A percentile compares a stretch with the other conserved stretches of the same genome.
These are phyloP conservation scores for Stictonetta naevosa DNA, from an alignment of 2,113 vertebrate genomes.

Conservation along the genomic window DNA sequence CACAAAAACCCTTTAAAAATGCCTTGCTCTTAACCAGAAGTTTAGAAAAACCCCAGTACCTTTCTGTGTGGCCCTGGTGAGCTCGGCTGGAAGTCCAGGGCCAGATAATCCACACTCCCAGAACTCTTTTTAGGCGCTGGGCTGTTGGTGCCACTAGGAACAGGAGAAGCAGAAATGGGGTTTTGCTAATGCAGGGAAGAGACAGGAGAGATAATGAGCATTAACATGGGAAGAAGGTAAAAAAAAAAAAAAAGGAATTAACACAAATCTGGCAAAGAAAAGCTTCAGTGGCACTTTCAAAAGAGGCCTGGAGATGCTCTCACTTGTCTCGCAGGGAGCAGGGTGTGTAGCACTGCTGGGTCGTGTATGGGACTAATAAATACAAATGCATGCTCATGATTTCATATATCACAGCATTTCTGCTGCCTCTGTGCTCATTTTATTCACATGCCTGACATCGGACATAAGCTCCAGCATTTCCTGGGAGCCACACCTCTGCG, in stretches of 20 bases:
- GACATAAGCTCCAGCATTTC: background rate
- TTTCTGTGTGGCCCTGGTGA: slow-evolving; percentile 96
- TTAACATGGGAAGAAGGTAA: slow-evolving; percentile 23
- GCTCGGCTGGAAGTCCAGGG: slow-evolving; percentile 94
- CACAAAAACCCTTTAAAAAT: background rate
- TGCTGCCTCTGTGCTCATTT: background rate
- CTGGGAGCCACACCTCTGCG: background rate
- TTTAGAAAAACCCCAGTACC: slow-evolving; percentile 68
- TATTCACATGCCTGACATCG: background rate
- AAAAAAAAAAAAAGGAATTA: background rate
- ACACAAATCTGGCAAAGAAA: background rate
- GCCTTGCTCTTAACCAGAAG: background rate
- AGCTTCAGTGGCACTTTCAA: background rate
- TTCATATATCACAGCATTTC: background rate
- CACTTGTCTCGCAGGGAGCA: background rate
- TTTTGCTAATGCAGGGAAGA: slow-evolving; percentile 86
- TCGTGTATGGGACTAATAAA: background rate
- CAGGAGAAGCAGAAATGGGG: slow-evolving; percentile 94
- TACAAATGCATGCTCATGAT: background rate
- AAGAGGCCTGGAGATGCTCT: background rate
- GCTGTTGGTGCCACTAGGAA: slow-evolving; percentile 93
- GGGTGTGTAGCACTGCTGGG: background rate
- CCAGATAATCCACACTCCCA: slow-evolving; percentile 94
- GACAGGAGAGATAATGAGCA: slow-evolving; percentile 10
- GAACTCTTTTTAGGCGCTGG: slow-evolving; percentile 92